Evolutionary conservation across 2,113 vertebrate genomes (phyloP).

Genomic region (Pelecanus crispus): DNA sequence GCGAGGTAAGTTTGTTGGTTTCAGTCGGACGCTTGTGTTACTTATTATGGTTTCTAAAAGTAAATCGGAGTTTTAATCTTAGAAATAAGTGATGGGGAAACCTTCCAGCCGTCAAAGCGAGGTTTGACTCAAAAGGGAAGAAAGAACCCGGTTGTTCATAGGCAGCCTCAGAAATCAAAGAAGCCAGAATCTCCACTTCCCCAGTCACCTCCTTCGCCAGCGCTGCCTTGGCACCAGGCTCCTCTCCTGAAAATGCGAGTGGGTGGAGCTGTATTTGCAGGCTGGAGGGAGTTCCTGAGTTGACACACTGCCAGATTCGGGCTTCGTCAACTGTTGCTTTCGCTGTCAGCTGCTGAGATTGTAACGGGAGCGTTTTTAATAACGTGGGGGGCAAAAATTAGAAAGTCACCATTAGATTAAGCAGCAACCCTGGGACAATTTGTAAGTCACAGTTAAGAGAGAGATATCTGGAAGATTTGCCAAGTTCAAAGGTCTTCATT

Average conservation of each 20-base stretch:
- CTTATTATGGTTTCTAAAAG: conserved; percentile 20
- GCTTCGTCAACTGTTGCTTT: conserved; percentile 28
- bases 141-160: neutral
- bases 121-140: conserved; percentile 29
- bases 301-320: neutral
- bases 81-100: conserved; percentile 10
- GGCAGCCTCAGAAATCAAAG: conserved; percentile 14
- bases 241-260: neutral
- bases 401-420: neutral
- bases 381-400: neutral
- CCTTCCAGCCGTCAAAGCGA: neutral
- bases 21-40: neutral
- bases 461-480: conserved; percentile 2
- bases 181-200: neutral
- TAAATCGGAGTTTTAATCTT: conserved; percentile 14
- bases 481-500: conserved; percentile 52
- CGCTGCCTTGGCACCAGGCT: neutral
- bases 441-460: neutral
- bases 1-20: neutral
- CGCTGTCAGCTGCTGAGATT: neutral
- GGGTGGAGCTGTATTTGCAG: conserved; percentile 28
- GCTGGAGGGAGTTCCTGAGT: conserved; percentile 36
- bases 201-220: neutral
- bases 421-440: neutral
- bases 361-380: neutral